A percentile compares a stretch with the other conserved stretches of the same genome.
phyloP scores from a whole-genome alignment of 1,140 invertebrate genomes.

The Drosophila novamexicana region DNA sequence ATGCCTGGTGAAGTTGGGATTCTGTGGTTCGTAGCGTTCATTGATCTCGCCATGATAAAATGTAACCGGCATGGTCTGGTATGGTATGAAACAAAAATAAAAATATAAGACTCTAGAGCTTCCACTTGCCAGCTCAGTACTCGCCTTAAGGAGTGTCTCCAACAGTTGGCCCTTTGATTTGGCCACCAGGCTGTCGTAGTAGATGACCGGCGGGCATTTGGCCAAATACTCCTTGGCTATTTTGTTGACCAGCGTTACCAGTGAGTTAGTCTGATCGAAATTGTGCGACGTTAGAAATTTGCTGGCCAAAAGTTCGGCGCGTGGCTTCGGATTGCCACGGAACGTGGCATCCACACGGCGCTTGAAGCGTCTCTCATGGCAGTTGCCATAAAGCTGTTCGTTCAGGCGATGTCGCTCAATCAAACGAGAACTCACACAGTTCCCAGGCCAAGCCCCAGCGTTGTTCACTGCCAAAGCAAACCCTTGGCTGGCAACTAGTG shows the following conservation, averaged over 20 bases:
- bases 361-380: constrained; percentile 21
- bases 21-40: constrained; percentile 66
- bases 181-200: constrained; percentile 87
- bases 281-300: constrained; percentile 83
- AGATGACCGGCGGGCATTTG: constrained; percentile 87
- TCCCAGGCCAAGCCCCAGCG: background rate
- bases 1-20: constrained; percentile 52
- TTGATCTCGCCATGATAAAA: constrained; percentile 87
- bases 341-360: constrained; percentile 84
- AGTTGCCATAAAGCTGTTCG: constrained; percentile 43
- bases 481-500: background rate
- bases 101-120: too few relatives aligned
- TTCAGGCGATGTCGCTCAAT: constrained; percentile 64
- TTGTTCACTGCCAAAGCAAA: background rate
- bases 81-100: background rate
- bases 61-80: constrained; percentile 85
- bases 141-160: constrained; percentile 85
- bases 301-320: constrained; percentile 85
- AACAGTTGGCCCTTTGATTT: constrained; percentile 85
- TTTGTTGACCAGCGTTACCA: constrained; percentile 86
- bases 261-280: constrained; percentile 85
- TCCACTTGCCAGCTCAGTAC: background rate
- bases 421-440: constrained; percentile 60
- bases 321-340: constrained; percentile 86
- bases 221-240: constrained; percentile 86